Evolutionary conservation across 1,140 invertebrate genomes (phyloP), one percentile per base, ranked within the genome.

Genomic region (Pseudachorutes palmiensis): DNA sequence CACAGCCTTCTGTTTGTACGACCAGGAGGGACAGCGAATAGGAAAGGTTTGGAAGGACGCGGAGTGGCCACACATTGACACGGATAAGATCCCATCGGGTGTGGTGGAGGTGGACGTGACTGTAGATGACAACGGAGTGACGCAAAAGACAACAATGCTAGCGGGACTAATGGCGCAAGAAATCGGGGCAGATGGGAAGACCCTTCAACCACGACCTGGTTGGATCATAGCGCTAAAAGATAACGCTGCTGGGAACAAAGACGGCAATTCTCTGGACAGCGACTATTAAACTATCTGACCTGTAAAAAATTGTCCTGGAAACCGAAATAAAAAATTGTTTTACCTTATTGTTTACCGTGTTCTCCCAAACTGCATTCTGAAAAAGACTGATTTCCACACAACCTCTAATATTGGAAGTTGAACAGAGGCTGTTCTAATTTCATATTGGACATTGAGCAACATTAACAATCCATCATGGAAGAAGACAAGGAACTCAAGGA

Each of bases 161-260:
- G 65, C 57, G 1, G 65, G 65, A 28, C 41, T 14, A 19, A 45
- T 66, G 55, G 65, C 2, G 45, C n/a, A n/a, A 28, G 41, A 66
- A 66, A 30, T 61, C 26, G 9, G 29, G 24, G 24, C 28, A 19
- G 65, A 66, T 51, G 57, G 36, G 5, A n/a, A 45, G 5, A 61
- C 65, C 2, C 19, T 66, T 2, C 65, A 66, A 31, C 65, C 65
- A 22, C 33, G 22, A n/a, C 5, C 36, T 3, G 57, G 65, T 41
- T 66, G 65, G 65, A 33, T 31, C 2, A 58, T 61, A 48, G 65
- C 58, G 12, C 24, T 66, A 1, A 66, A 66, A 29, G 41, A 63
- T 26, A 19, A 36, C 12, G 31, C 59, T 14, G 16, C 2, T 16
- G 29, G 16, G 24, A 29, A 29, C 31, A 2, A 31, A 9, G 59